phyloP scores from a whole-genome alignment of 2,888 invertebrate species.

The Glyphotaelius pellucidus region DNA sequence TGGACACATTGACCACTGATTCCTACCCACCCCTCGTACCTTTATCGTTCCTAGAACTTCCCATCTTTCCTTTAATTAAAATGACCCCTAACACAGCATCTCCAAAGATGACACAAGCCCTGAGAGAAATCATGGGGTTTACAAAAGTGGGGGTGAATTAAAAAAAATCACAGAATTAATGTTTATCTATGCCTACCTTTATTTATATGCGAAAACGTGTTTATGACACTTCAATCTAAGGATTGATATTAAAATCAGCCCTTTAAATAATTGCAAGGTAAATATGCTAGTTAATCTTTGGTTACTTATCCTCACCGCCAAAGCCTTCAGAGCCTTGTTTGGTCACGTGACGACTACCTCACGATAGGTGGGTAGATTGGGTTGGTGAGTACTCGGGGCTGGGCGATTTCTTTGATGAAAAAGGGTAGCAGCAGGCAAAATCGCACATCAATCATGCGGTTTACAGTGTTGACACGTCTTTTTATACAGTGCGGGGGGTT shows the following conservation, averaged over 20 bases:
- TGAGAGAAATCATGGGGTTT: no score
- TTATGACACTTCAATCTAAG: not conserved
- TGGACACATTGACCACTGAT: no score
- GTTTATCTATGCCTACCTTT: not conserved
- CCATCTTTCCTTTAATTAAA: no score
- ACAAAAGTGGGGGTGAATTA: no score
- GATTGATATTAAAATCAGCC: conserved; percentile 47
- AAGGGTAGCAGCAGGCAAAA: conserved; percentile 61
- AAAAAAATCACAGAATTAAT: no score
- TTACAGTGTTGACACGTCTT: conserved; percentile 62
- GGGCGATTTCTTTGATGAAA: conserved; percentile 51
- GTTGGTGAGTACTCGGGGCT: conserved; percentile 5
- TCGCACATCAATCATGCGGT: conserved; percentile 64
- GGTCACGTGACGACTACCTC: conserved; percentile 46
- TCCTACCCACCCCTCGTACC: no score
- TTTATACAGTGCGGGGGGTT: conserved; percentile 53
- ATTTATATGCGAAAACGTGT: not conserved
- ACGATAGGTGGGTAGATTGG: conserved; percentile 12
- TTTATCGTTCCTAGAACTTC: no score
- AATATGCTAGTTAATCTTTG: conserved; percentile 36
- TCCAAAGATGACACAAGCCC: no score
- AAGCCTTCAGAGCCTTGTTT: conserved; percentile 46
- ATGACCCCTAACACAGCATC: no score
- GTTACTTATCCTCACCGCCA: conserved; percentile 31
- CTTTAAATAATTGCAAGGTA: conserved; percentile 48